phyloP scores from a whole-genome alignment of 2,888 invertebrate genomes.

The Sinodicranocentrus sp. region DNA sequence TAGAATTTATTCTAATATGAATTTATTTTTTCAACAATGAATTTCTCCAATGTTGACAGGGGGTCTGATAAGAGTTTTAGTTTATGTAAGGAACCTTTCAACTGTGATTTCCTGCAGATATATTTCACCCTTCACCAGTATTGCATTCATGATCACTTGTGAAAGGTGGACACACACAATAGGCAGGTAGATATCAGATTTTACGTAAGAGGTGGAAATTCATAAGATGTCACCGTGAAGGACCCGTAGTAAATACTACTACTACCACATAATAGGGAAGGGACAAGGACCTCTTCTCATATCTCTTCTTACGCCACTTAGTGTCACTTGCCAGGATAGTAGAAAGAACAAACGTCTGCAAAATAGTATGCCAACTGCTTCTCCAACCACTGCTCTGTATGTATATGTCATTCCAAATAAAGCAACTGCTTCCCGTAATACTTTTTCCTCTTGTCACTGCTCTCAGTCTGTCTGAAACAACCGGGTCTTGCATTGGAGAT shows the following conservation, averaged over 20 bases:
- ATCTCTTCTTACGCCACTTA: conserved; percentile 44
- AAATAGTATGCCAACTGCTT: conserved; percentile 25
- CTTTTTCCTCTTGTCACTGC: neutral
- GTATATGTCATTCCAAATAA: neutral
- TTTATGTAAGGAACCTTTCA: too few species aligned
- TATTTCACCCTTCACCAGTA: too few species aligned
- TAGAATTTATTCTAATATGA: too few species aligned
- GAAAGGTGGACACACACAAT: neutral
- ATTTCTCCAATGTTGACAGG: too few species aligned
- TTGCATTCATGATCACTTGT: neutral
- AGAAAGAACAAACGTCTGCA: conserved; percentile 12
- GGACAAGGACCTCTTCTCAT: conserved; percentile 39
- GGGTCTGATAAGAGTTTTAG: too few species aligned
- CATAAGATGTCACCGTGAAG: conserved; percentile 16
- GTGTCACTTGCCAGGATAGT: conserved; percentile 22
- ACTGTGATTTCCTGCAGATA: too few species aligned
- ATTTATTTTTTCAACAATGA: too few species aligned
- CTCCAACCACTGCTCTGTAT: neutral
- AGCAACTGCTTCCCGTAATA: conserved; percentile 4
- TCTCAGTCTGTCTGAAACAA: neutral
- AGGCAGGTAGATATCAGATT: conserved; percentile 7
- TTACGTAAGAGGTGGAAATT: neutral
- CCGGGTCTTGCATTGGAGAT: too few species aligned
- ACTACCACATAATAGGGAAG: neutral
- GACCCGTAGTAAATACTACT: conserved; percentile 18